Conservation (phyloP, 2,888 invertebrate genomes). For the Gasteruption jaculator region DNA sequence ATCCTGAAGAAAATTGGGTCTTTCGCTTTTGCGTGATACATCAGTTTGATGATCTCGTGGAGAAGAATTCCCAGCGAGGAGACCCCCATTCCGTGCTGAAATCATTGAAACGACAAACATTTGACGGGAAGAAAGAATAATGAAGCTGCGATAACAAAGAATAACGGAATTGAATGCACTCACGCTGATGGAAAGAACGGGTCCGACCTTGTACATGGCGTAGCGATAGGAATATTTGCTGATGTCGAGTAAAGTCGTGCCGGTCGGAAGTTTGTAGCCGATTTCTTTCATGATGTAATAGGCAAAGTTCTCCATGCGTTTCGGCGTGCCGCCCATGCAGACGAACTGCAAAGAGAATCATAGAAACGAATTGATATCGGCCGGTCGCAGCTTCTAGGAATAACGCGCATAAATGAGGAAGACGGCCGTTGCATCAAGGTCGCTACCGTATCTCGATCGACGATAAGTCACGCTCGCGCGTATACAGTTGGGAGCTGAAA, state of each 20-base stretch:
- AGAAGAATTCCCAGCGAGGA: constrained; percentile 93
- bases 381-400: too few relatives aligned
- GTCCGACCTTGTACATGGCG: constrained; percentile 94
- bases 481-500: too few relatives aligned
- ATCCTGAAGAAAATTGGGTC: constrained; percentile 92
- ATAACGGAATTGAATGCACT: too few relatives aligned
- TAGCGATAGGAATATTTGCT: constrained; percentile 89
- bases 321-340: constrained; percentile 94
- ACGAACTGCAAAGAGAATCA: constrained; percentile 67
- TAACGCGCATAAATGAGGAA: too few relatives aligned
- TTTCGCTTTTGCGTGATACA: constrained; percentile 84
- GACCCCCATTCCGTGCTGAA: constrained; percentile 96
- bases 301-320: constrained; percentile 91
- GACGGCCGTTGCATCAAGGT: too few relatives aligned
- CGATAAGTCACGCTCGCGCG: too few relatives aligned
- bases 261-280: constrained; percentile 83
- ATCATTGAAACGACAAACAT: too few relatives aligned
- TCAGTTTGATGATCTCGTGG: constrained; percentile 93
- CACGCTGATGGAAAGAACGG: constrained; percentile 79
- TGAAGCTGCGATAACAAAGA: too few relatives aligned
- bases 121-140: too few relatives aligned
- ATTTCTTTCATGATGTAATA: constrained; percentile 87
- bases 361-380: too few relatives aligned
- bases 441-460: too few relatives aligned
- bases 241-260: constrained; percentile 83